Evolutionary conservation across 2,888 invertebrate genomes (phyloP), one percentile per base, ranked within the genome.

Genomic region (Ochropacha duplaris): DNA sequence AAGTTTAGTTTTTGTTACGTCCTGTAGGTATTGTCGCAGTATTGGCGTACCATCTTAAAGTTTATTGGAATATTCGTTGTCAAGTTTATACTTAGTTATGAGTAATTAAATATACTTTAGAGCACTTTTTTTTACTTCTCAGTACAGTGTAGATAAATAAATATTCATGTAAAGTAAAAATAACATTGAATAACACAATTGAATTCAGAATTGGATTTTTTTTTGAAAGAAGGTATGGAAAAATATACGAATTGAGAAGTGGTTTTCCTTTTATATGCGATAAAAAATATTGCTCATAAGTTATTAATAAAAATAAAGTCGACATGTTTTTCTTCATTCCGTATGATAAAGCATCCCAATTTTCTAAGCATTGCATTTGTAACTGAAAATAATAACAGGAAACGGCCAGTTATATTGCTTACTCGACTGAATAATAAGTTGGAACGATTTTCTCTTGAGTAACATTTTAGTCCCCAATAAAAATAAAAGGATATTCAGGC

Each of bases 1-100:
- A 75, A 72, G 69, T 72, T 71, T 60, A 63, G 69, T 72, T 78
- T 74, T 74, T 75, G 65, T 62, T 58, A 55, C 61, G 67, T 59
- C 50, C 24, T n/a, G n/a, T 24, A 24, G 22, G 51, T 22, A 31
- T 31, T 31, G 31, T 22, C 11, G 11, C 31, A 26, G 26, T 50
- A 44, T 9, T 44, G 8, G 44, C 50, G n/a, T n/a, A n/a, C 6
- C 34, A 34, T 19, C 22, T 52, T 52, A 22, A 34, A 31, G 22
- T 52, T 31, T 9, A 51, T 28, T 36, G 2, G 34, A 14, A 34
- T 12, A n/a, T n/a, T n/a, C n/a, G n/a, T n/a, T n/a, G n/a, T n/a
- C n/a, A n/a, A n/a, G n/a, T n/a, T n/a, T n/a, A n/a, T n/a, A n/a
- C n/a, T n/a, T n/a, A n/a, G n/a, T n/a, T n/a, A n/a, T n/a, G n/a